phyloP scores from a whole-genome alignment of 92 coral and sea anemone genomes.

The Galaxea fascicularis region DNA sequence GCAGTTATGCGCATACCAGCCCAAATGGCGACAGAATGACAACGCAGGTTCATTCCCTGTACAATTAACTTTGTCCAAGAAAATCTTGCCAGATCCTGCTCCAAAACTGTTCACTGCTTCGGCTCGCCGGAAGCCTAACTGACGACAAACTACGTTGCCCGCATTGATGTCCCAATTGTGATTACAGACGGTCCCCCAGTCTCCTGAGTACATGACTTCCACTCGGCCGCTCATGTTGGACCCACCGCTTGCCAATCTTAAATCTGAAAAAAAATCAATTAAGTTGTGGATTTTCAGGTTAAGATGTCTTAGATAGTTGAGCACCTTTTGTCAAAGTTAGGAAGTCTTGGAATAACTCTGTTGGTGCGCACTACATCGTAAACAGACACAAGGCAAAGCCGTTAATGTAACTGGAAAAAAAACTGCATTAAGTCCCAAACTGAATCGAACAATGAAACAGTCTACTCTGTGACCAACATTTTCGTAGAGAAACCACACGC shows the following conservation, averaged over 20 bases:
- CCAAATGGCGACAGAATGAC: slow-evolving; percentile 36
- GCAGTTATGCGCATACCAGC: slow-evolving; percentile 40
- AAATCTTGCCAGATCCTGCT: slow-evolving; percentile 41
- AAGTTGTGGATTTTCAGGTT: no score
- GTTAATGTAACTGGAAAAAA: no score
- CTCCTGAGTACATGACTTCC: slow-evolving; percentile 32
- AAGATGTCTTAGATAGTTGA: no score
- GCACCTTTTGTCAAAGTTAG: no score
- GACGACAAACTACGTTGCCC: slow-evolving; percentile 44
- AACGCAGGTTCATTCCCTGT: slow-evolving; percentile 39
- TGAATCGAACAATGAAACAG: no score
- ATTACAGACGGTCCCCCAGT: slow-evolving; percentile 53
- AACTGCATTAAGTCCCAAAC: no score
- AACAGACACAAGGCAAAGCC: no score
- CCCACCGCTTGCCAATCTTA: slow-evolving; percentile 28
- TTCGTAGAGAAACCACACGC: no score
- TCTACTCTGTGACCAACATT: no score
- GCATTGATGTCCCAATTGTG: slow-evolving; percentile 33
- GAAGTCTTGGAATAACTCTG: no score
- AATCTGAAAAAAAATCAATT: slow-evolving; percentile 5
- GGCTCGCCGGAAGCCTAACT: slow-evolving; percentile 39
- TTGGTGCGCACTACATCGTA: no score
- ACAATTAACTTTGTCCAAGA: slow-evolving; percentile 41
- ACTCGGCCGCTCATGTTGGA: slow-evolving; percentile 39
- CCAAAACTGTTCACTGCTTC: slow-evolving; percentile 27